Percentiles rank a stretch among this genome's conserved stretches.
These are phyloP conservation scores for Pygocentrus nattereri DNA, from an alignment of 2,797 vertebrate species.

Conservation along the genomic window DNA sequence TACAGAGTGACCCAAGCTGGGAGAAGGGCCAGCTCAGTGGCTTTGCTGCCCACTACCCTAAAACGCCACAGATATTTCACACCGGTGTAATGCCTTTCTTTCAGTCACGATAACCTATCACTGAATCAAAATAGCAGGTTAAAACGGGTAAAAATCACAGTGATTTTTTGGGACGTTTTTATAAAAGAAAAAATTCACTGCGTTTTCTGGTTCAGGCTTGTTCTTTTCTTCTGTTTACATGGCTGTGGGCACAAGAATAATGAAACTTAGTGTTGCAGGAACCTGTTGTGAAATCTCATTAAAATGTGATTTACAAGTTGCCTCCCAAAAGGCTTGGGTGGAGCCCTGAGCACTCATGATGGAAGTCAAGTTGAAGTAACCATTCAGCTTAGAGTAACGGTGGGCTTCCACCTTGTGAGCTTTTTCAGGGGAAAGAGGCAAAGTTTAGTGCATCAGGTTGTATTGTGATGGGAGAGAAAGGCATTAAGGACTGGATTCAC, in stretches of 20 bases:
- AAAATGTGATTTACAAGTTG: slow-evolving; percentile 53
- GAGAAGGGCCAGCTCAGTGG: not conserved
- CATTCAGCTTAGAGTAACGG: not conserved
- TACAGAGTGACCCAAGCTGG: slow-evolving; percentile 24
- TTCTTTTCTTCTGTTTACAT: slow-evolving; percentile 4
- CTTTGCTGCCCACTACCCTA: slow-evolving; percentile 13
- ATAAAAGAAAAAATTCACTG: not conserved
- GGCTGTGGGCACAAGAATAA: slow-evolving; percentile 22
- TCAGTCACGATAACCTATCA: not conserved
- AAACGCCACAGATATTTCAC: not conserved
- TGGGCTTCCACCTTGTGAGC: slow-evolving; percentile 17
- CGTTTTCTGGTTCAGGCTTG: not conserved
- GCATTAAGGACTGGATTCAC: not conserved
- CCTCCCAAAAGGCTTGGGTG: slow-evolving; percentile 10
- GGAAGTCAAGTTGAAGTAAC: slow-evolving; percentile 12
- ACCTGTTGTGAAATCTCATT: slow-evolving; percentile 53
- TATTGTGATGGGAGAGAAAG: not conserved
- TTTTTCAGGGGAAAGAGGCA: not conserved
- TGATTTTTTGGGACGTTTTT: not conserved
- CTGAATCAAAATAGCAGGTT: not conserved
- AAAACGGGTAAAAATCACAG: not conserved
- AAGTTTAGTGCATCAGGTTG: not conserved
- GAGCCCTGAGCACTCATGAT: slow-evolving; percentile 15
- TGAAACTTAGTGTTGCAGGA: slow-evolving; percentile 33
- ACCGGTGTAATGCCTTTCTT: not conserved